Evolutionary conservation across 2,113 vertebrate species (phyloP).

Genomic region (Micronycteris hirsuta): DNA sequence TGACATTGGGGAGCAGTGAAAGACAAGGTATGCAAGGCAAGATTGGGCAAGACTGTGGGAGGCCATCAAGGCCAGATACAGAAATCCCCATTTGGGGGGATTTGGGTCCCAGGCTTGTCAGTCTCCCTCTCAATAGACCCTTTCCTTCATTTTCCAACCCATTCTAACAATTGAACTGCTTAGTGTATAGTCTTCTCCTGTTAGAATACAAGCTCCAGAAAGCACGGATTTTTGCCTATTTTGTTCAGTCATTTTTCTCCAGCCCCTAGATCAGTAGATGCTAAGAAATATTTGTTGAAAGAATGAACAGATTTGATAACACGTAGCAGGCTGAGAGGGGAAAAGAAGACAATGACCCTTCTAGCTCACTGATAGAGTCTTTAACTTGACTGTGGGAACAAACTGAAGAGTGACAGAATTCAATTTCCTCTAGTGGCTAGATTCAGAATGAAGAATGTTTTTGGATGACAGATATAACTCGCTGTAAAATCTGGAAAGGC

Average conservation of each 20-base stretch:
- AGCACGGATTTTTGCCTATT: background rate
- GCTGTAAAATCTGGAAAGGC: background rate
- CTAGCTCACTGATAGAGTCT: background rate
- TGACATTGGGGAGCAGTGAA: background rate
- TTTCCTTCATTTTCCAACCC: background rate
- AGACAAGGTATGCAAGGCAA: background rate
- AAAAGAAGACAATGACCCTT: background rate
- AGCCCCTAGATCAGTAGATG: background rate
- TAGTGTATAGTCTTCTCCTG: background rate
- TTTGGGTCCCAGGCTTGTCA: background rate
- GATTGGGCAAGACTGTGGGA: background rate
- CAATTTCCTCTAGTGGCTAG: background rate
- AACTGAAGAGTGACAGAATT: background rate
- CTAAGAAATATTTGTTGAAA: background rate
- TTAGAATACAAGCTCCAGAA: background rate
- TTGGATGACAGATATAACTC: background rate
- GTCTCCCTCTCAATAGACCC: background rate
- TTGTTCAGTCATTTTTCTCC: background rate
- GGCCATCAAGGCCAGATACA: background rate
- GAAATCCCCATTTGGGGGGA: background rate
- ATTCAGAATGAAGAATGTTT: background rate
- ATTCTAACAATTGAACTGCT: background rate
- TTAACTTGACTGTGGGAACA: background rate
- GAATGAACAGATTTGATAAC: background rate
- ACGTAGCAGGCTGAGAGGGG: background rate